Evolutionary conservation across 2,113 vertebrate species (phyloP).

Genomic region (Smithornis capensis): DNA sequence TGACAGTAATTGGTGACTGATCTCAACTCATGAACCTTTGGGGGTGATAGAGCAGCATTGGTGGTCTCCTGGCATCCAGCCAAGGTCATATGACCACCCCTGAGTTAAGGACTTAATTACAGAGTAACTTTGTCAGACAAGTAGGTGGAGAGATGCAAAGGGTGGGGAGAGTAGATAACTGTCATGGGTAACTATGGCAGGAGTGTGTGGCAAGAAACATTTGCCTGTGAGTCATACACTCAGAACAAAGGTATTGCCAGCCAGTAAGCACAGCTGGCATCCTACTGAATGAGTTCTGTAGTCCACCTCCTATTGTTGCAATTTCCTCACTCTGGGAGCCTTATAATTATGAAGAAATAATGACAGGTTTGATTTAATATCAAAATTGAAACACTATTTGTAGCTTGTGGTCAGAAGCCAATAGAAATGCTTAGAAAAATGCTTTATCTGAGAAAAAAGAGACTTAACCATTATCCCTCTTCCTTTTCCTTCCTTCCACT

Average conservation of each 20-base stretch:
- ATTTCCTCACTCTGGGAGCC: neutral
- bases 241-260: neutral
- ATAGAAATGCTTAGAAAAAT: neutral
- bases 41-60: neutral
- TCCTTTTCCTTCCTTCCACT: neutral
- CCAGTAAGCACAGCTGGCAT: neutral
- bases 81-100: neutral
- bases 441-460: neutral
- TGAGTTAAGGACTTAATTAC: neutral
- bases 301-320: neutral
- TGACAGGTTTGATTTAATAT: neutral
- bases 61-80: neutral
- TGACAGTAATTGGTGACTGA: neutral
- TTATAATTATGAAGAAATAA: neutral
- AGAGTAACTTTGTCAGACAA: neutral
- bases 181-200: neutral
- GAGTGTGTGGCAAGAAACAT: neutral
- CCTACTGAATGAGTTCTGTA: fast-evolving
- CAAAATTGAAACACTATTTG: neutral
- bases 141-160: neutral
- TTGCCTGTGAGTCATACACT: neutral
- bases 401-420: neutral
- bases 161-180: neutral
- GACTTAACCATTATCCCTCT: too few relatives aligned
- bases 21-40: neutral